phyloP scores from a whole-genome alignment of 2,888 invertebrate species.

The Leucoma salicis region DNA sequence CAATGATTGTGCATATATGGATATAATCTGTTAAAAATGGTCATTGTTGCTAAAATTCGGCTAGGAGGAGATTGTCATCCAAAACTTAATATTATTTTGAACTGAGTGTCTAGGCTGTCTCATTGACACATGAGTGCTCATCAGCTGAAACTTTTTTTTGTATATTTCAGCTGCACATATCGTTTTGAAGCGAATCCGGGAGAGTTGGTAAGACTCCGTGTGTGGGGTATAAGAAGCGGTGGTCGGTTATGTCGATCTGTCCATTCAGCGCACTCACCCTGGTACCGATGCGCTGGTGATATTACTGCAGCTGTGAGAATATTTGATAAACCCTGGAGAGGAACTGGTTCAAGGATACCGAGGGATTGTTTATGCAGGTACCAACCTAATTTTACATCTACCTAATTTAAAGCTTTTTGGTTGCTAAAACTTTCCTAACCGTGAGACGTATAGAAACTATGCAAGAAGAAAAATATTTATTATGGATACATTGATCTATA shows the following conservation, averaged over 20 bases:
- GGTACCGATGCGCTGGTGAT: slow-evolving; percentile 87
- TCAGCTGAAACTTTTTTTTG: no score
- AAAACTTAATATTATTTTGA: no score
- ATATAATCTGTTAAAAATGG: no score
- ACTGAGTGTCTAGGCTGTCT: no score
- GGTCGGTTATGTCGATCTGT: slow-evolving; percentile 83
- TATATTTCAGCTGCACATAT: slow-evolving; percentile 88
- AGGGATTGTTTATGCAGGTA: slow-evolving; percentile 92
- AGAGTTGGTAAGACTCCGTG: slow-evolving; percentile 88
- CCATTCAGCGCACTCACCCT: slow-evolving; percentile 84
- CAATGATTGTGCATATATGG: no score
- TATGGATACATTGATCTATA: no score
- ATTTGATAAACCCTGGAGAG: slow-evolving; percentile 88
- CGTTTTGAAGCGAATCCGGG: slow-evolving; percentile 93
- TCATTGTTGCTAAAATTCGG: no score
- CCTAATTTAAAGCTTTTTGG: not conserved
- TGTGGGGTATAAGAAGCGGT: slow-evolving; percentile 87
- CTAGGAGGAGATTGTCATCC: no score
- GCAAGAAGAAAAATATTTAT: no score
- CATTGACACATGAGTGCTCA: no score
- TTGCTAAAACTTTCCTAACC: no score
- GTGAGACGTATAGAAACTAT: no score
- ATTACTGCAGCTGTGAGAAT: slow-evolving; percentile 87
- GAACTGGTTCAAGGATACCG: slow-evolving; percentile 84
- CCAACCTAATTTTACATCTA: not conserved